Percentiles rank a stretch among this genome's conserved stretches.
Evolutionary conservation across 2,797 vertebrate species (phyloP).

Genomic region (Thripadectes ignobilis): DNA sequence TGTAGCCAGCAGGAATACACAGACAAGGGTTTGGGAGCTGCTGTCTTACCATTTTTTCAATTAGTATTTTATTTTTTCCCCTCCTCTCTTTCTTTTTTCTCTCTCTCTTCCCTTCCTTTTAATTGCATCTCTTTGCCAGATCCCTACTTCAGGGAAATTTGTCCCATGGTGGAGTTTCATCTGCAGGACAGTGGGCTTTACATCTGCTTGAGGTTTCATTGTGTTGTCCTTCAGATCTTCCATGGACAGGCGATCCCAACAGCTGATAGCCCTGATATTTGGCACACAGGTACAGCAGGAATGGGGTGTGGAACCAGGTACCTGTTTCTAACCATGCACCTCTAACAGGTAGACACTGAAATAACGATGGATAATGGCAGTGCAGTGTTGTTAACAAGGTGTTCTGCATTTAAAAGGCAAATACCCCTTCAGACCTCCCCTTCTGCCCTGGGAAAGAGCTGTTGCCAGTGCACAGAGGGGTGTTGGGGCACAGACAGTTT

Average conservation of each 20-base stretch:
- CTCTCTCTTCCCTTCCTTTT: background rate
- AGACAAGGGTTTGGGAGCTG: accelerated
- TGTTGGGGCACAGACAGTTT: background rate
- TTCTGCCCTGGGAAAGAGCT: background rate
- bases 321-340: background rate
- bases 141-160: background rate
- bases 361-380: background rate
- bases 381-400: background rate
- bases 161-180: accelerated
- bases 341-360: background rate
- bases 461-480: accelerated
- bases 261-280: background rate
- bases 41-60: background rate
- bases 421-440: background rate
- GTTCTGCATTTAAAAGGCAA: background rate
- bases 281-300: background rate
- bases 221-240: background rate
- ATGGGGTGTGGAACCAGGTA: background rate
- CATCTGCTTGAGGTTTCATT: background rate
- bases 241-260: background rate
- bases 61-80: too few species aligned
- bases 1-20: background rate
- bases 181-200: background rate
- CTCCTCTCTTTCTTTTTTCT: background rate
- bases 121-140: background rate